Conservation (phyloP, 2,888 invertebrate species). For the Metallyticus violacea region DNA sequence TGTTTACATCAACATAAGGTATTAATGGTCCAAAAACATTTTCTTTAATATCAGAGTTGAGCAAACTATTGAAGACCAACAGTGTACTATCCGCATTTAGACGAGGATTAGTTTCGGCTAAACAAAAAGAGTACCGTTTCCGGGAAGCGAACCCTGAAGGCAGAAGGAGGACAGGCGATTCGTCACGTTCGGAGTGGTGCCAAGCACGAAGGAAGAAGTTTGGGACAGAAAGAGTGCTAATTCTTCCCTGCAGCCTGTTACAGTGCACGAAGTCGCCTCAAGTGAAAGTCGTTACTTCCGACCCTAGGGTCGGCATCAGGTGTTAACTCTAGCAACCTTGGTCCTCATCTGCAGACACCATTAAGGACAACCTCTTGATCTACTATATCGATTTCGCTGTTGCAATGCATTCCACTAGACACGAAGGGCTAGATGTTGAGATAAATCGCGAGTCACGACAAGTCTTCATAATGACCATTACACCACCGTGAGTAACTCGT, state of each 20-base stretch:
- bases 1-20: too few relatives aligned
- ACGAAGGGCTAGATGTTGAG: too few relatives aligned
- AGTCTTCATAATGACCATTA: too few relatives aligned
- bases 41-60: too few relatives aligned
- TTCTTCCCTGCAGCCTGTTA: background rate
- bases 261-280: background rate
- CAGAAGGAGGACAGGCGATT: too few relatives aligned
- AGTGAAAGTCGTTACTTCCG: background rate
- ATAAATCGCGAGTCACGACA: background rate
- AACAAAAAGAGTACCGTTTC: too few relatives aligned
- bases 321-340: background rate
- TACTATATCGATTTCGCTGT: background rate
- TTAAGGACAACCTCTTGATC: background rate
- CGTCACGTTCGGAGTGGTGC: background rate
- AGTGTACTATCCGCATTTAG: too few relatives aligned
- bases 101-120: too few relatives aligned
- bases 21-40: too few relatives aligned
- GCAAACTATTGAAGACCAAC: too few relatives aligned
- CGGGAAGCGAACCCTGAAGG: too few relatives aligned
- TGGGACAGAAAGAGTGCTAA: background rate
- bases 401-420: background rate
- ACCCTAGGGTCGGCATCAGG: background rate
- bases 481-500: too few relatives aligned
- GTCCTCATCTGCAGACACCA: background rate
- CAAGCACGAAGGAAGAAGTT: background rate